Conservation (phyloP, 2,888 invertebrate species). For the Norana najaformis region DNA sequence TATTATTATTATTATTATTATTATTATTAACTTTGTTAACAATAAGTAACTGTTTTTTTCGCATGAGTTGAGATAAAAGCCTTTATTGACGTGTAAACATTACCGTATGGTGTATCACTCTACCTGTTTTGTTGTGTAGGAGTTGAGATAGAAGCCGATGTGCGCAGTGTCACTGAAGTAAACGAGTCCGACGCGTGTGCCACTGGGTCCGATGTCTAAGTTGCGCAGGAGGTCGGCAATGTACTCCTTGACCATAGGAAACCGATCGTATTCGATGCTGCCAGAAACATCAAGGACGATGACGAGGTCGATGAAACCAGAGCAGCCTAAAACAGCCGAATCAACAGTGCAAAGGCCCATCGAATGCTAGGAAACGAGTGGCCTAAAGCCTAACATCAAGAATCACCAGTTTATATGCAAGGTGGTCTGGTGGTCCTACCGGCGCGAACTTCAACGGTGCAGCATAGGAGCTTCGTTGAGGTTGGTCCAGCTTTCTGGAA, state of each 20-base stretch:
- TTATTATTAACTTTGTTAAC: background rate
- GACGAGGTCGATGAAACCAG: slow-evolving; percentile 37
- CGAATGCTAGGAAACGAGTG: background rate
- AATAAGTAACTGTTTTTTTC: background rate
- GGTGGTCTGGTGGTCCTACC: background rate
- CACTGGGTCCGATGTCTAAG: slow-evolving; percentile 34
- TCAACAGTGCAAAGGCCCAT: background rate
- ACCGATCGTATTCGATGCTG: slow-evolving; percentile 40
- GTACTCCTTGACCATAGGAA: slow-evolving; percentile 36
- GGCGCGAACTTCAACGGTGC: no score
- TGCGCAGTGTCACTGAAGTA: slow-evolving; percentile 37
- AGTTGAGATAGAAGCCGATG: slow-evolving; percentile 35
- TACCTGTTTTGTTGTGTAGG: background rate
- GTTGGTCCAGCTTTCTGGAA: no score
- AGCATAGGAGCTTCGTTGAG: no score
- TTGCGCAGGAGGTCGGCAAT: slow-evolving; percentile 30
- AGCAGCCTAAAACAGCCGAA: slow-evolving; percentile 34
- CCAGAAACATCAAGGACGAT: slow-evolving; percentile 43
- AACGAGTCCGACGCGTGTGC: slow-evolving; percentile 32
- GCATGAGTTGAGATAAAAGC: background rate
- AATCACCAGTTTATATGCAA: background rate
- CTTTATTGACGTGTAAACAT: background rate
- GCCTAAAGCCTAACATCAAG: background rate
- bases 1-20: background rate
- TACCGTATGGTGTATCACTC: background rate